phyloP scores from a whole-genome alignment of 2,113 vertebrate species.

The Dryoscopus gambensis region DNA sequence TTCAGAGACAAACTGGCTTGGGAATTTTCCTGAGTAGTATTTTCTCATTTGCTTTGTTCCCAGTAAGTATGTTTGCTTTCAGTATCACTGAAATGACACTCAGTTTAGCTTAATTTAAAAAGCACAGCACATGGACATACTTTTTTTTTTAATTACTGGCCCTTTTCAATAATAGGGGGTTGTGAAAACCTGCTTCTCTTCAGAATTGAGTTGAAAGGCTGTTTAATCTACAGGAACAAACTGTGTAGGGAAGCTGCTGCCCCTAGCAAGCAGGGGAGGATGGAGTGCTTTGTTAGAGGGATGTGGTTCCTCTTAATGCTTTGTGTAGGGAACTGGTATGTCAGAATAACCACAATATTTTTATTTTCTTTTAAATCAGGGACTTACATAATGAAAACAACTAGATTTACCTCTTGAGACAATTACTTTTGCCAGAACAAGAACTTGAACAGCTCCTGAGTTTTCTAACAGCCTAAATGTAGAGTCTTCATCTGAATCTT shows the following conservation, averaged over 20 bases:
- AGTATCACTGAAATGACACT: not conserved
- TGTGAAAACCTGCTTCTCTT: not conserved
- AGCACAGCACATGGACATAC: rapidly evolving
- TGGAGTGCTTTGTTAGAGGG: not conserved
- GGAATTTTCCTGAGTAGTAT: not conserved
- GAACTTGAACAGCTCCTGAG: not conserved
- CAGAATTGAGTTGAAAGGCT: not conserved
- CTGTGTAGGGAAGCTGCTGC: not conserved
- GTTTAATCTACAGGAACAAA: not conserved
- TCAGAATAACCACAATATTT: not conserved
- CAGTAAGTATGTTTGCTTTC: not conserved
- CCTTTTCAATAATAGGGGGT: not conserved
- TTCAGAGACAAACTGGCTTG: not conserved
- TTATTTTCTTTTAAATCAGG: not conserved
- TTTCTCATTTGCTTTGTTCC: not conserved
- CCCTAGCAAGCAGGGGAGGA: not conserved
- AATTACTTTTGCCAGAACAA: not conserved
- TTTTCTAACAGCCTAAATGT: not conserved
- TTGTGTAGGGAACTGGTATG: not conserved
- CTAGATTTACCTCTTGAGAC: not conserved
- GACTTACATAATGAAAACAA: not conserved
- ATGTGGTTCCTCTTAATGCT: not conserved
- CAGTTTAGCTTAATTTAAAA: not conserved
- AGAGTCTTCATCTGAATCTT: not conserved
- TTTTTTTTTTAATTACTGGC: not conserved